A percentile compares a stretch with the other conserved stretches of the same genome.
phyloP scores from a whole-genome alignment of 1,140 invertebrate species.

The Drosophila grimshawi region DNA sequence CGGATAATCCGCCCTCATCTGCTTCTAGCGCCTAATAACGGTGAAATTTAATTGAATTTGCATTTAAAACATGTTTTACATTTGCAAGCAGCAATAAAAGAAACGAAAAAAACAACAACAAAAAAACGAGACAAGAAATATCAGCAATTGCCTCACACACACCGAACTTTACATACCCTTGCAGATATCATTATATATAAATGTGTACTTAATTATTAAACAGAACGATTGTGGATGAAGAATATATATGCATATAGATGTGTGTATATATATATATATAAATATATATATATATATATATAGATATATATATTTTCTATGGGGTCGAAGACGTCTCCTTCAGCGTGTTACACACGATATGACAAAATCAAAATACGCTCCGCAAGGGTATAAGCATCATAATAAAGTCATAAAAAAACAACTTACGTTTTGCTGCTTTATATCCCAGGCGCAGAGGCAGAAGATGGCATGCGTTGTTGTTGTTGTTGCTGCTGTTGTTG shows the following conservation, averaged over 20 bases:
- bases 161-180: not conserved
- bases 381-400: not conserved
- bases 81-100: not conserved
- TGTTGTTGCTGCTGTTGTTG: constrained; percentile 34
- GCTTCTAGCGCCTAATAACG: constrained; percentile 4
- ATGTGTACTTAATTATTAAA: no score
- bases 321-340: no score
- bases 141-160: not conserved
- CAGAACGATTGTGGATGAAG: no score
- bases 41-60: constrained; percentile 70
- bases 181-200: not conserved
- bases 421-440: constrained; percentile 72
- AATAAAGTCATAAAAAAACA: constrained; percentile 33
- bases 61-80: constrained; percentile 67
- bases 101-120: constrained; percentile 19
- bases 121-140: constrained; percentile 45
- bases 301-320: not conserved
- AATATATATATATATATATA: not conserved
- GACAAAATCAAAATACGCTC: not conserved
- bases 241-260: not conserved
- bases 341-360: not conserved
- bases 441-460: constrained; percentile 51
- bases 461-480: constrained; percentile 34
- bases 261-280: not conserved
- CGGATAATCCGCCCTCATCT: constrained; percentile 12